Evolutionary conservation across 2,113 vertebrate genomes (phyloP).

Genomic region (Oryzias melastigma): DNA sequence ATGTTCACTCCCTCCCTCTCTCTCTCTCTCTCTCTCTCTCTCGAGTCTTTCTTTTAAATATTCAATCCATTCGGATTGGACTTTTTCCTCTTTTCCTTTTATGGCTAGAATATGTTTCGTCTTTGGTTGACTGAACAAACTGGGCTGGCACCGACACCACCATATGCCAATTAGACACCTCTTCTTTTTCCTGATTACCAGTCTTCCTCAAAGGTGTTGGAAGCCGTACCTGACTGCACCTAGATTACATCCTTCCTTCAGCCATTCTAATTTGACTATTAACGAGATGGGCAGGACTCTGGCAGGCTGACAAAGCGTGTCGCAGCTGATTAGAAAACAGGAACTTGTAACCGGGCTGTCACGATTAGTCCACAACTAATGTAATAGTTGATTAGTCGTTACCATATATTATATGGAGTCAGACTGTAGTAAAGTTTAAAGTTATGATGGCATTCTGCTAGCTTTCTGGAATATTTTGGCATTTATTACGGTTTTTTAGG

Average conservation of each 20-base stretch:
- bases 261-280: conserved; percentile 55
- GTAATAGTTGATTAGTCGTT: too few relatives aligned
- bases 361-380: too few relatives aligned
- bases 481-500: too few relatives aligned
- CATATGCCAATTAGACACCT: conserved; percentile 62
- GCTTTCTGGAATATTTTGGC: too few relatives aligned
- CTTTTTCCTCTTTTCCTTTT: not conserved
- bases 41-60: conserved; percentile 17
- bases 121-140: conserved; percentile 51
- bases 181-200: conserved; percentile 49
- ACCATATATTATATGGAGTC: too few relatives aligned
- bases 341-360: too few relatives aligned
- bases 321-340: conserved; percentile 49
- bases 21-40: not conserved
- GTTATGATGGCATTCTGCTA: too few relatives aligned
- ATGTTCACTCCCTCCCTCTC: not conserved
- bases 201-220: conserved; percentile 41
- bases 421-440: too few relatives aligned
- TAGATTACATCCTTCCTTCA: conserved; percentile 50
- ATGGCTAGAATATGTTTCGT: conserved; percentile 31
- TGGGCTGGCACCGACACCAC: conserved; percentile 28
- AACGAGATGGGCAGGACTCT: conserved; percentile 35
- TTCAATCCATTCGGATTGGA: not conserved
- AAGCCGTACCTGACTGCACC: conserved; percentile 67
- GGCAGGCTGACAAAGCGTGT: conserved; percentile 28